Conservation (phyloP, 2,888 invertebrate genomes). For the Latrodectus hesperus region DNA sequence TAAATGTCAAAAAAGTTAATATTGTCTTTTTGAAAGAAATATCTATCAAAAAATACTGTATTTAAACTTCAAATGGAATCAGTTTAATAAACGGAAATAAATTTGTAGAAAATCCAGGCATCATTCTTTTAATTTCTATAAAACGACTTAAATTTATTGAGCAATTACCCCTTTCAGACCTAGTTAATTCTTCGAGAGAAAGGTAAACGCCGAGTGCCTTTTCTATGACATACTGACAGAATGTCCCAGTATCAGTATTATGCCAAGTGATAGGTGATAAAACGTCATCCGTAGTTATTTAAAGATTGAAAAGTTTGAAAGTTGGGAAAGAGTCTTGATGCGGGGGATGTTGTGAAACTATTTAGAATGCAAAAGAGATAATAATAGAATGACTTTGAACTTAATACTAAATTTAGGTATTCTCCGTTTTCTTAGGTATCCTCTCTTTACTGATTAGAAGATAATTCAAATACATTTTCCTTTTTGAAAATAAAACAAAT, state of each 20-base stretch:
- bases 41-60: no score
- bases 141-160: no score
- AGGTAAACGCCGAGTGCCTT: background rate
- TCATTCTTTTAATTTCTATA: no score
- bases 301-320: background rate
- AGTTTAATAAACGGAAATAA: no score
- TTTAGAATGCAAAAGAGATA: constrained; percentile 17
- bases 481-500: no score
- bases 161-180: background rate
- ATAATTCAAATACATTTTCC: no score
- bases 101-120: no score
- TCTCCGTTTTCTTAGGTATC: no score
- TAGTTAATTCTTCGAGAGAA: background rate
- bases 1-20: no score
- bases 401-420: background rate
- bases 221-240: background rate
- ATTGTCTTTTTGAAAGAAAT: no score
- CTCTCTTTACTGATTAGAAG: no score
- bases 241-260: background rate
- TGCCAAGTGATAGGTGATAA: background rate
- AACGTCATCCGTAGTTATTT: constrained; percentile 5
- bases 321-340: constrained; percentile 43
- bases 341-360: constrained; percentile 29
- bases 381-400: constrained; percentile 59
- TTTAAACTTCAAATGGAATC: no score